Percentiles rank a stretch among this genome's conserved stretches.
Evolutionary conservation across 2,797 vertebrate species (phyloP).

Genomic region (Avahi laniger): DNA sequence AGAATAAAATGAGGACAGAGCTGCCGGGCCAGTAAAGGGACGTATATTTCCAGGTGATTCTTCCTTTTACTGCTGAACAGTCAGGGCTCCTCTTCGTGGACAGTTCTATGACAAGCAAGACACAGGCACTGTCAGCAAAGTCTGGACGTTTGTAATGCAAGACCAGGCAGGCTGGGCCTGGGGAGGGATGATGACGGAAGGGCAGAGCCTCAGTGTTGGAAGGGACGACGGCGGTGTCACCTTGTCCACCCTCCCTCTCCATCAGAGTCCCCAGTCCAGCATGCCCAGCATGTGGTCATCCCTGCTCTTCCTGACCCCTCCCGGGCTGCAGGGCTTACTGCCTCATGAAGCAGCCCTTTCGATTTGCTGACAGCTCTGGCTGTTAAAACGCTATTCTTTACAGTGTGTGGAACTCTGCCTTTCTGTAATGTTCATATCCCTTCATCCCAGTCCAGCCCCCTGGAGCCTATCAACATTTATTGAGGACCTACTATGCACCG

Average conservation of each 20-base stretch:
- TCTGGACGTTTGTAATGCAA: background rate
- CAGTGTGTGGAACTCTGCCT: background rate
- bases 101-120: background rate
- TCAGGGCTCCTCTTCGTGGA: background rate
- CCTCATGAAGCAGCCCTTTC: background rate
- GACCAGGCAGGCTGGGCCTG: background rate
- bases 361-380: background rate
- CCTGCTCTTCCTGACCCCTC: background rate
- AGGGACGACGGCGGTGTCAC: background rate
- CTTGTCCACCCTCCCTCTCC: background rate
- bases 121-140: background rate
- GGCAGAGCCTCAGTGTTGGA: background rate
- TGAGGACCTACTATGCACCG: background rate
- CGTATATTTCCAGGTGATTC: slow-evolving; percentile 59
- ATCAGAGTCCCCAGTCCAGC: background rate
- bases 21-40: slow-evolving; percentile 35
- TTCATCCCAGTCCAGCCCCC: background rate
- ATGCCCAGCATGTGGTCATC: background rate
- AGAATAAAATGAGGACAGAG: slow-evolving; percentile 33
- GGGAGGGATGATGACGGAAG: background rate
- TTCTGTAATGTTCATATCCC: background rate
- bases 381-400: background rate
- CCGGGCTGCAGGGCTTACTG: background rate
- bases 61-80: background rate
- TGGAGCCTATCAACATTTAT: background rate